Evolutionary conservation across 2,113 vertebrate species (phyloP).

Genomic region (Pelusios castaneus): DNA sequence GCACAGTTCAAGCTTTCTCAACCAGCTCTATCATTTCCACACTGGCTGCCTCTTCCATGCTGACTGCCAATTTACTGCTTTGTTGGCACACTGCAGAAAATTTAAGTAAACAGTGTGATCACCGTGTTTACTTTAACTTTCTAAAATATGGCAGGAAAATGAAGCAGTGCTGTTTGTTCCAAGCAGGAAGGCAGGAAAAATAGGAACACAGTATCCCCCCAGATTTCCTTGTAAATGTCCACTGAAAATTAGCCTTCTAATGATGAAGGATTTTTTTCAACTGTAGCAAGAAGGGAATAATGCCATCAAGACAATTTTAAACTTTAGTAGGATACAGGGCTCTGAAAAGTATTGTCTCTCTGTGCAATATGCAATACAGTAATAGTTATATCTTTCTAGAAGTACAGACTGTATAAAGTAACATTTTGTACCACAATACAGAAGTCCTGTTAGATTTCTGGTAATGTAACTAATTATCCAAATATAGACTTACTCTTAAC

Average conservation of each 20-base stretch:
- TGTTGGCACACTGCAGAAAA: conserved; percentile 70
- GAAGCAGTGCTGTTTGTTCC: conserved; percentile 70
- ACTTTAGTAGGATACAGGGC: background rate
- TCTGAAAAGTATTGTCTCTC: background rate
- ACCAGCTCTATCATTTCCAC: conserved; percentile 62
- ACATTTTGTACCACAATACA: conserved; percentile 39
- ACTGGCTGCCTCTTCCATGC: conserved; percentile 65
- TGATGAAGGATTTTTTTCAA: conserved; percentile 47
- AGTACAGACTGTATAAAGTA: conserved; percentile 5
- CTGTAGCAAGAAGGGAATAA: background rate
- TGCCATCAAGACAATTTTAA: background rate
- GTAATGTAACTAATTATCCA: conserved; percentile 30
- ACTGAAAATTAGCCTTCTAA: conserved; percentile 45
- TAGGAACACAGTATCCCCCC: conserved; percentile 53
- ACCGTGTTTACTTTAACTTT: conserved; percentile 73
- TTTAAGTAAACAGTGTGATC: conserved; percentile 74
- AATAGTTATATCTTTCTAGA: conserved; percentile 28
- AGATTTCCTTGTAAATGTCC: conserved; percentile 49
- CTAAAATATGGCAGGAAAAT: conserved; percentile 72
- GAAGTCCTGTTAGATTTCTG: background rate
- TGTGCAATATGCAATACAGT: background rate
- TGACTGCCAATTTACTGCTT: conserved; percentile 74
- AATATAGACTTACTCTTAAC: conserved; percentile 7
- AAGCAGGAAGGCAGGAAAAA: conserved; percentile 67
- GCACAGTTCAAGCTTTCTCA: conserved; percentile 60